Evolutionary conservation across 2,797 vertebrate species (phyloP).

Genomic region (Myotis vivesi): DNA sequence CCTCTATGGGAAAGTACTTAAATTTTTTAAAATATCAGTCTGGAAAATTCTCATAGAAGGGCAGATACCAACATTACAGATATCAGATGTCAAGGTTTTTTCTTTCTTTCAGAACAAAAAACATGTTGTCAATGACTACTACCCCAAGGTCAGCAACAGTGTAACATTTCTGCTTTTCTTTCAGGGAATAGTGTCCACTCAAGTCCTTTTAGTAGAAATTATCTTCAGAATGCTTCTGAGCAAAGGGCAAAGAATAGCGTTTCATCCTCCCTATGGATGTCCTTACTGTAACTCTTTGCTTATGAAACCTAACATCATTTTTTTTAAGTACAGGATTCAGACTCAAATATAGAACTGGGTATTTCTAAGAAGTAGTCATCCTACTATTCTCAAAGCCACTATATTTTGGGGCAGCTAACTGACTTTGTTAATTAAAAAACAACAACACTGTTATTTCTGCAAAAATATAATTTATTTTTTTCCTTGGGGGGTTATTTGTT

Average conservation of each 20-base stretch:
- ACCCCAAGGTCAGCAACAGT: not conserved
- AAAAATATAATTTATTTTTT: not conserved
- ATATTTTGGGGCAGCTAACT: not conserved
- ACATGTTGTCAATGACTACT: not conserved
- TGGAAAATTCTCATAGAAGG: not conserved
- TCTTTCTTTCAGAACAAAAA: not conserved
- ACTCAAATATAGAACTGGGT: not conserved
- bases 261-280: not conserved
- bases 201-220: not conserved
- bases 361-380: not conserved
- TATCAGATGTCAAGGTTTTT: not conserved
- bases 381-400: not conserved
- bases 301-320: not conserved
- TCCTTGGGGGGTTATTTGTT: not conserved
- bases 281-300: not conserved
- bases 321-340: not conserved
- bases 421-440: not conserved
- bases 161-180: not conserved
- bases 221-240: not conserved
- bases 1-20: not conserved
- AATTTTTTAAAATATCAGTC: not conserved
- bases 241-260: not conserved
- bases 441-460: not conserved
- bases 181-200: not conserved
- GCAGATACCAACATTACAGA: not conserved